Evolutionary conservation across 2,888 invertebrate genomes (phyloP).

Genomic region (Malthinus seriepunctatus): DNA sequence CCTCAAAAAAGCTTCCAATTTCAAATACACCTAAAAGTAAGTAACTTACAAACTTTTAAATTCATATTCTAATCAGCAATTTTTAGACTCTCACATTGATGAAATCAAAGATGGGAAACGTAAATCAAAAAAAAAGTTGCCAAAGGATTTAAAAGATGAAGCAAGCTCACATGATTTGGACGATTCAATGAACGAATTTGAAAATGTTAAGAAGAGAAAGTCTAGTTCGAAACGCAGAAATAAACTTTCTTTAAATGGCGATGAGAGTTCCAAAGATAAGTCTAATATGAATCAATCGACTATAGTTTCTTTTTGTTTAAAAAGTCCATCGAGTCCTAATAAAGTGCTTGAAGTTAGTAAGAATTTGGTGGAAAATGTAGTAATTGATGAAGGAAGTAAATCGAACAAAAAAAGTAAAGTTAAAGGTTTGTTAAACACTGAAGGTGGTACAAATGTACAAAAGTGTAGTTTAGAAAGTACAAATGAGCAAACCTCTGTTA

Average conservation of each 20-base stretch:
- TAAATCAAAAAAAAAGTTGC: too few species aligned
- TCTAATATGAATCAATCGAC: constrained; percentile 1
- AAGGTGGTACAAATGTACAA: too few species aligned
- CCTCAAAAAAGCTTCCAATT: too few species aligned
- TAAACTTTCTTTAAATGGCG: constrained; percentile 9
- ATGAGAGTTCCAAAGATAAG: background rate
- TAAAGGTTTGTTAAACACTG: background rate
- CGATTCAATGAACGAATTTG: background rate
- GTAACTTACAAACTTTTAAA: too few species aligned
- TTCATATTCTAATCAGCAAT: too few species aligned
- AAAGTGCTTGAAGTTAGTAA: background rate
- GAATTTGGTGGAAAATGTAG: background rate
- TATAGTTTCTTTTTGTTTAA: constrained; percentile 15
- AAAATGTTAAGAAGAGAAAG: background rate
- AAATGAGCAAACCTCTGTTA: background rate
- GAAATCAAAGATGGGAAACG: too few species aligned
- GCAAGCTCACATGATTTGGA: too few species aligned
- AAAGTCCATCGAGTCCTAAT: background rate
- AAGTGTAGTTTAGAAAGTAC: background rate
- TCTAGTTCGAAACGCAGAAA: background rate
- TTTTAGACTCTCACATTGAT: too few species aligned
- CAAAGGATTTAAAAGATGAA: too few species aligned
- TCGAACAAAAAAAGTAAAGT: background rate
- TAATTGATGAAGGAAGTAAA: background rate
- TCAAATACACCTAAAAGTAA: too few species aligned